Base-by-base conservation (phyloP, 1,140 invertebrate genomes). In the Branchinecta lindahli region DNA sequence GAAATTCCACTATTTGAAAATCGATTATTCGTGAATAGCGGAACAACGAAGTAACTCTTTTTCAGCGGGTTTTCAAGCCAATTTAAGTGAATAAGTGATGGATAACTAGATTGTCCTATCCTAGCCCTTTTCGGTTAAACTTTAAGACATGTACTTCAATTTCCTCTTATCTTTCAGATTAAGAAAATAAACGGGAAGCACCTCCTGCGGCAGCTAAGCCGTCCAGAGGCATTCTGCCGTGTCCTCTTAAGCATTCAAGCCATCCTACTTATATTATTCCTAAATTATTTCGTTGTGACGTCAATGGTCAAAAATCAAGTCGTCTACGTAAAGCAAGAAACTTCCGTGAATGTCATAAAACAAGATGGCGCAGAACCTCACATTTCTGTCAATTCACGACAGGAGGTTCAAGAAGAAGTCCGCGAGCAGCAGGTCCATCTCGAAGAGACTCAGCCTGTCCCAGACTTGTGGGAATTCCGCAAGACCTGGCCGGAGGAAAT, bases 401-500 rank as follows among this genome's bases (percentile, higher is more conserved):
- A 61, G 18, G 18, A 61, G 52, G 18, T 61, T 20, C 12, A 61
- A 6, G 52, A 12, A 61, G 2, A 61, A 33, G 33, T 33, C 33
- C 33, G 33, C 33, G 33, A 33, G 33, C 33, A 33, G 33, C 2
- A 33, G 5, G 33, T 5, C 33, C 33, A 33, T 1, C 1, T 1
- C 1, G 33, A 33, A 33, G 33, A 33, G 33, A 33, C 33, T 33
- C 52, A 12, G 12, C 6, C 52, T 61, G 52, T 61, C 12, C 12
- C 12, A 61, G 52, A 61, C 4, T 20, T 61, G 6, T 61, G 52
- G 52, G 52, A 61, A 20, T 61, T 61, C 69, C 72, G 72, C 68
- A 33, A 72, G 18, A 72, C 71, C 20, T 18, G 71, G 18, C 70
- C 52, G 33, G 45, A 52, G 4, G 21, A 45, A 20, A 70, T 73